A percentile compares a stretch with the other conserved stretches of the same genome.
These are phyloP conservation scores for Stegodyphus mimosarum DNA, from an alignment of 1,140 invertebrate species.

Conservation along the genomic window DNA sequence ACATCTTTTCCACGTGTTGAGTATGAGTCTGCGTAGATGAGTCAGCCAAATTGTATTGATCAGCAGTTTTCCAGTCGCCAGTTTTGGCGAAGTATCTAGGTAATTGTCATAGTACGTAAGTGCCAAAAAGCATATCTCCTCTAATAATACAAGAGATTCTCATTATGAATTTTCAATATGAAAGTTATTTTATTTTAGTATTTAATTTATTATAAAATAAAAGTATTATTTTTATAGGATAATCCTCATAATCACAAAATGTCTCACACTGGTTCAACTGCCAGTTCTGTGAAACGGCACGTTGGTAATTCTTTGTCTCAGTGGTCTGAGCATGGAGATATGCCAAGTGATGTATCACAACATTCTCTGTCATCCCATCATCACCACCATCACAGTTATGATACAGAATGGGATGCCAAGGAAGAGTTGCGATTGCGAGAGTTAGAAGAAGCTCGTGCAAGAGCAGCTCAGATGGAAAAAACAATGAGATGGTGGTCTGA, in stretches of 20 bases:
- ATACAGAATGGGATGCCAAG: slow-evolving; percentile 67
- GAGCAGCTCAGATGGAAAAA: slow-evolving; percentile 97
- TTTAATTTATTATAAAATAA: too few relatives aligned
- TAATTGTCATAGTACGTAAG: too few relatives aligned
- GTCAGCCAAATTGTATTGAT: too few relatives aligned
- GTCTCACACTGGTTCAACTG: slow-evolving; percentile 48
- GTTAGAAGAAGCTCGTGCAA: slow-evolving; percentile 87
- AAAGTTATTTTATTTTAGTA: too few relatives aligned
- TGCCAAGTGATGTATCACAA: slow-evolving; percentile 33
- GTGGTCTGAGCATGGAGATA: slow-evolving; percentile 25
- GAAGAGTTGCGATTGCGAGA: slow-evolving; percentile 76
- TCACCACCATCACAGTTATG: slow-evolving; percentile 62
- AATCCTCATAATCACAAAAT: slow-evolving; percentile 5
- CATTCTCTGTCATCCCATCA: slow-evolving; percentile 55
- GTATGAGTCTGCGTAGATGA: too few relatives aligned
- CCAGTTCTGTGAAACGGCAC: slow-evolving; percentile 47
- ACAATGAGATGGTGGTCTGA: slow-evolving; percentile 98
- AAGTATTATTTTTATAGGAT: background rate
- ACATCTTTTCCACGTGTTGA: too few relatives aligned
- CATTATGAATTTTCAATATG: too few relatives aligned
- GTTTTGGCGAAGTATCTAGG: too few relatives aligned
- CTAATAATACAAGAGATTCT: too few relatives aligned
- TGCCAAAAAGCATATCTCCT: too few relatives aligned
- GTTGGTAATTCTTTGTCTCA: slow-evolving; percentile 40
- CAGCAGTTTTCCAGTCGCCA: too few relatives aligned